A percentile compares a stretch with the other conserved stretches of the same genome.
Conservation (phyloP, 2,888 invertebrate genomes). For the Allygus modestus region DNA sequence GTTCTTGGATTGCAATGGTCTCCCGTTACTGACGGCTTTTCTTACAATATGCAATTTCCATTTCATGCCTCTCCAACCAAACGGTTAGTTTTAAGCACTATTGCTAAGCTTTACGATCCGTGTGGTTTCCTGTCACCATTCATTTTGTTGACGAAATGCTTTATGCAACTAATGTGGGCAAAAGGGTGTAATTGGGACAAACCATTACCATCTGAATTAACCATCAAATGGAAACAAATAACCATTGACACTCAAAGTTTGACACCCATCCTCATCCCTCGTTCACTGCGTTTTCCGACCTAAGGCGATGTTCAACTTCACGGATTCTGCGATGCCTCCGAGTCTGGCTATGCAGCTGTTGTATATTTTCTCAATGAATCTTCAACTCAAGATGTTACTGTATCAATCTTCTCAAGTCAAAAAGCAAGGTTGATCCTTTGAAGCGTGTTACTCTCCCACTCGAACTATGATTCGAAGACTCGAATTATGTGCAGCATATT, state of each 20-base stretch:
- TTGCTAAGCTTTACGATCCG: slow-evolving; percentile 35
- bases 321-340: slow-evolving; percentile 57
- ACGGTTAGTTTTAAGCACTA: slow-evolving; percentile 14
- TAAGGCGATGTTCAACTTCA: not conserved
- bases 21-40: slow-evolving; percentile 9
- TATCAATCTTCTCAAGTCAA: slow-evolving; percentile 52
- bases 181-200: slow-evolving; percentile 45
- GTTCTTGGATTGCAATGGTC: slow-evolving; percentile 21
- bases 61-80: not conserved
- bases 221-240: slow-evolving; percentile 22
- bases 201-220: not conserved
- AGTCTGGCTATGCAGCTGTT: slow-evolving; percentile 42
- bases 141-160: slow-evolving; percentile 42
- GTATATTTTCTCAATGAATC: not conserved
- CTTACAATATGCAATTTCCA: not conserved
- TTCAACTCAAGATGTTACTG: not conserved
- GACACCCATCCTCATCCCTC: slow-evolving; percentile 5
- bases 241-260: not conserved
- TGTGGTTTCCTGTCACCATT: slow-evolving; percentile 24
- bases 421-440: slow-evolving; percentile 57
- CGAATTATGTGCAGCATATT: slow-evolving; percentile 66
- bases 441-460: slow-evolving; percentile 68
- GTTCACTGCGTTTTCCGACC: not conserved
- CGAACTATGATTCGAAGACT: too few species aligned
- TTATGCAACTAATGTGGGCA: slow-evolving; percentile 58